phyloP scores from a whole-genome alignment of 2,113 vertebrate species.

The Ifrita kowaldi region DNA sequence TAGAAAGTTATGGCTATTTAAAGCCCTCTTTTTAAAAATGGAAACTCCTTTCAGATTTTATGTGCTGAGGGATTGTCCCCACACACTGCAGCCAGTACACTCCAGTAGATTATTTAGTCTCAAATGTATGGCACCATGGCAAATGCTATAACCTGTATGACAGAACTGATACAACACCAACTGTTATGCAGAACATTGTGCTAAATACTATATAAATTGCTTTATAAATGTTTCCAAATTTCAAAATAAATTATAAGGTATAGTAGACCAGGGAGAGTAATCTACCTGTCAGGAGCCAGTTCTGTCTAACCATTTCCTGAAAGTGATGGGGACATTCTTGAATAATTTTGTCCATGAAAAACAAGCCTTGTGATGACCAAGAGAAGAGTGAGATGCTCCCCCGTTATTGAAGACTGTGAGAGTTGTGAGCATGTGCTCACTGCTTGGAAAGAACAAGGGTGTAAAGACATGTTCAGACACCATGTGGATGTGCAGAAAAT shows the following conservation, averaged over 20 bases:
- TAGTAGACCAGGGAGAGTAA: background rate
- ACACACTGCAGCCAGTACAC: background rate
- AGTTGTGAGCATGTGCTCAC: background rate
- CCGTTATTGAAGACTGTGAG: background rate
- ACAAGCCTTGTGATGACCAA: background rate
- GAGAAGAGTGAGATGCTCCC: background rate
- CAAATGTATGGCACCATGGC: background rate
- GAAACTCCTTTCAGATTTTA: background rate
- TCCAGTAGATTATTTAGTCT: background rate
- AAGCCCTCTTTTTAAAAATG: accelerated
- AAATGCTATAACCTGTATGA: background rate
- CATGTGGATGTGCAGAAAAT: background rate
- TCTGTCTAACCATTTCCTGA: background rate
- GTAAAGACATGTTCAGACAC: background rate
- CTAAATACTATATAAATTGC: background rate
- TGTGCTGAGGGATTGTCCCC: background rate
- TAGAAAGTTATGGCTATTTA: background rate
- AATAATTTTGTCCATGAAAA: background rate
- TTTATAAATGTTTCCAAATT: background rate
- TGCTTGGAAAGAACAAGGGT: background rate
- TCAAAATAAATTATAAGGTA: background rate
- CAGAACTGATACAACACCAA: background rate
- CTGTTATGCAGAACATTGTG: background rate
- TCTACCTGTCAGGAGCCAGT: background rate
- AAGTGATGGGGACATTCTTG: background rate